Percentiles rank a stretch among this genome's conserved stretches.
Conservation (phyloP, 2,113 vertebrate genomes). For the Indicator indicator region DNA sequence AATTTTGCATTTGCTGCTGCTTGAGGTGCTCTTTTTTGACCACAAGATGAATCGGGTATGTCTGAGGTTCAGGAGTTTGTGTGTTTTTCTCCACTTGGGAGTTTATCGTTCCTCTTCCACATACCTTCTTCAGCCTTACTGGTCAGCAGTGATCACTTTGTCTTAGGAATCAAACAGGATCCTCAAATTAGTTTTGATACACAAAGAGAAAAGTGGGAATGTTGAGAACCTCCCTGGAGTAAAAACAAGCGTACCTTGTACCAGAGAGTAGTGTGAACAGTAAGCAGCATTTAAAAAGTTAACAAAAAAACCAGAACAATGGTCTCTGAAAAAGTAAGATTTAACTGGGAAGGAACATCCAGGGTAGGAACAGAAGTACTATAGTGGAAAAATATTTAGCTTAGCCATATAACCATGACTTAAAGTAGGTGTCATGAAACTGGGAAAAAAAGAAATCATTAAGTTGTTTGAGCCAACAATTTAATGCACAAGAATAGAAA, state of each 20-base stretch:
- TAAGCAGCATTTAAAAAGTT: background rate
- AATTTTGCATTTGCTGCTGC: background rate
- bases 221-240: background rate
- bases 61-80: background rate
- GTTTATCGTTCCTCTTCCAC: background rate
- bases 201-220: background rate
- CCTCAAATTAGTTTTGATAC: background rate
- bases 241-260: background rate
- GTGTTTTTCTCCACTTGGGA: background rate
- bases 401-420: background rate
- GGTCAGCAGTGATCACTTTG: background rate
- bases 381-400: background rate
- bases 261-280: background rate
- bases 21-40: background rate
- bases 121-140: background rate
- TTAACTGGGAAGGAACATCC: background rate
- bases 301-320: background rate
- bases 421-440: conserved; percentile 33
- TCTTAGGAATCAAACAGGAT: background rate
- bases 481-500: conserved; percentile 26
- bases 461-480: conserved; percentile 15
- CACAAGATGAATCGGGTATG: background rate
- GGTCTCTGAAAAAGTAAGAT: background rate
- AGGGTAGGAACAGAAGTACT: background rate
- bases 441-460: conserved; percentile 24